Conservation (phyloP, 2,888 invertebrate species). For the Amblyjoppa fuscipennis region DNA sequence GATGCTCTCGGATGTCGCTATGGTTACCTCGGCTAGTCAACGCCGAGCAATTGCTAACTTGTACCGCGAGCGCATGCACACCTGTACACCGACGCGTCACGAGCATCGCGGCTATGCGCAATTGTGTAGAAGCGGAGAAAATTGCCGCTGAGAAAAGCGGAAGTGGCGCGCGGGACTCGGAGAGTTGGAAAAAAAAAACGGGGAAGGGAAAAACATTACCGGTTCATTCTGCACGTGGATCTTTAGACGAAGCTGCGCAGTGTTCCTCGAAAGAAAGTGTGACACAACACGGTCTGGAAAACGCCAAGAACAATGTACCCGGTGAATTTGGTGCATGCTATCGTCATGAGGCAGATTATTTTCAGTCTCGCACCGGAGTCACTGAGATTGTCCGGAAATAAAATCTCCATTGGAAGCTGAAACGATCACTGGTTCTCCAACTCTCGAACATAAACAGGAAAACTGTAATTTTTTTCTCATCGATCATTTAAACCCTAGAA, state of each 20-base stretch:
- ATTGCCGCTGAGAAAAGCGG: conserved; percentile 49
- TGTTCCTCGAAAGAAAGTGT: conserved; percentile 21
- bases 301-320: background rate
- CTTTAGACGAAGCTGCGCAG: conserved; percentile 46
- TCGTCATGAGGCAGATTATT: background rate
- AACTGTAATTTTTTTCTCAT: background rate
- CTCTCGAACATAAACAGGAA: background rate
- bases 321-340: background rate
- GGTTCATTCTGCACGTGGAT: conserved; percentile 45
- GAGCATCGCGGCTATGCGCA: conserved; percentile 27
- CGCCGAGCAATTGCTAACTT: conserved; percentile 46
- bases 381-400: background rate
- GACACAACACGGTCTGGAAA: conserved; percentile 22
- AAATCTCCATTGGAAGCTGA: background rate
- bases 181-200: conserved; percentile 16
- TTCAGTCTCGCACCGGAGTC: conserved; percentile 21
- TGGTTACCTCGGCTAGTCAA: conserved; percentile 21
- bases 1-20: conserved; percentile 35
- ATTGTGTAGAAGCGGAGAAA: conserved; percentile 48
- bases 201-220: conserved; percentile 45
- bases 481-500: background rate
- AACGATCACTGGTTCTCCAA: background rate
- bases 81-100: conserved; percentile 9
- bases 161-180: conserved; percentile 34
- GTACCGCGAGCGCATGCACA: background rate